Conservation (phyloP, 2,888 invertebrate species). For the Notodromas monacha region DNA sequence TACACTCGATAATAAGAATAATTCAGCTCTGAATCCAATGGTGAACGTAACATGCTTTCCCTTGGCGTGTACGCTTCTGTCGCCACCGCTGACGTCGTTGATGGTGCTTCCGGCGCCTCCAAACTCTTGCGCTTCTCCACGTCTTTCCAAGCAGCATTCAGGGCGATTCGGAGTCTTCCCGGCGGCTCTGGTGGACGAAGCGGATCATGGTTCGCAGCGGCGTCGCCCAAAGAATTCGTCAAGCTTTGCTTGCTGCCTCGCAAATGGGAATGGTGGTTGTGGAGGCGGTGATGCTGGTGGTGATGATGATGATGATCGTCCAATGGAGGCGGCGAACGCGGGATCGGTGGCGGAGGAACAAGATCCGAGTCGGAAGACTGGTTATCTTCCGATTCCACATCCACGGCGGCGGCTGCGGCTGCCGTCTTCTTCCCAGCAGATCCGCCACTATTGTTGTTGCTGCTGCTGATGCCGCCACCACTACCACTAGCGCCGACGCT, state of each 20-base stretch:
- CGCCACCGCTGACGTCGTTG: neutral
- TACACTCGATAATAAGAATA: slow-evolving; percentile 10
- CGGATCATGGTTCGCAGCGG: too few relatives aligned
- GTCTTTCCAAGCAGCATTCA: neutral
- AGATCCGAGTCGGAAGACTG: slow-evolving; percentile 51
- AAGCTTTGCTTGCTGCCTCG: neutral
- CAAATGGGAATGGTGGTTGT: slow-evolving; percentile 5
- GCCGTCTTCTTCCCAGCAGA: slow-evolving; percentile 7
- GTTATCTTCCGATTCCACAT: too few relatives aligned
- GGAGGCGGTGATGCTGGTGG: too few relatives aligned
- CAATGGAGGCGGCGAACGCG: slow-evolving; percentile 34
- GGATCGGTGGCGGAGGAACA: slow-evolving; percentile 41
- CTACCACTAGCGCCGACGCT: too few relatives aligned
- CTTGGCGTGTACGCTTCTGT: neutral
- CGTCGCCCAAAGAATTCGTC: too few relatives aligned
- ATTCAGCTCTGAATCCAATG: slow-evolving; percentile 9
- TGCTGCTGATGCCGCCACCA: too few relatives aligned
- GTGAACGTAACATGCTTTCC: slow-evolving; percentile 6
- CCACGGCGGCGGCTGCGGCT: too few relatives aligned
- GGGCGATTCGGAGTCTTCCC: neutral
- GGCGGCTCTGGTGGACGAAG: neutral
- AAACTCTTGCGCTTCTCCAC: neutral
- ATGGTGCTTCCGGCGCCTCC: neutral
- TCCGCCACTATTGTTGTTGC: too few relatives aligned
- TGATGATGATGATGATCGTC: too few relatives aligned